These are phyloP conservation scores for Drosophila mettleri DNA, from an alignment of 2,888 invertebrate species.

Conservation along the genomic window DNA sequence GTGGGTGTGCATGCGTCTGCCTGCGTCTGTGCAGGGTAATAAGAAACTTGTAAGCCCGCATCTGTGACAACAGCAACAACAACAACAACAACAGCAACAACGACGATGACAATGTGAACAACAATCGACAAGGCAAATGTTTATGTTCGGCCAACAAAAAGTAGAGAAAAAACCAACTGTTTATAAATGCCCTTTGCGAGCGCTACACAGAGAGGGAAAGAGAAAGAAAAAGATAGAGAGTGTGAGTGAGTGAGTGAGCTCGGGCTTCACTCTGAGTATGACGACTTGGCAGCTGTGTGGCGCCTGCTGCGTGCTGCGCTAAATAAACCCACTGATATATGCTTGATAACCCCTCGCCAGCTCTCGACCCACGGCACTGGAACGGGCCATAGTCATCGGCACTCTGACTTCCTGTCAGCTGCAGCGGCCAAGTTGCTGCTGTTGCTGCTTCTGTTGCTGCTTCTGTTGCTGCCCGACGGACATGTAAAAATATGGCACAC, in stretches of 20 bases:
- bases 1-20: background rate
- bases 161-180: constrained; percentile 32
- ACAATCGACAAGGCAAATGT: constrained; percentile 39
- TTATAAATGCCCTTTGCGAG: constrained; percentile 55
- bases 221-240: background rate
- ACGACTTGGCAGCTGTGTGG: constrained; percentile 37
- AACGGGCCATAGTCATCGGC: constrained; percentile 32
- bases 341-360: constrained; percentile 32
- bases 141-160: constrained; percentile 32
- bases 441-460: constrained; percentile 20
- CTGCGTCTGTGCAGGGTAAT: constrained; percentile 65
- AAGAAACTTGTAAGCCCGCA: constrained; percentile 70
- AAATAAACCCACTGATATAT: constrained; percentile 61
- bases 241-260: background rate
- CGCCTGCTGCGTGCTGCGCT: constrained; percentile 51
- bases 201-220: constrained; percentile 1
- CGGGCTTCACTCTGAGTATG: constrained; percentile 9
- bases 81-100: constrained; percentile 9
- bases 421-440: constrained; percentile 35
- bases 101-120: constrained; percentile 23
- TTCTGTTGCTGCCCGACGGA: constrained; percentile 52
- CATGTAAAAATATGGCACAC: constrained; percentile 75
- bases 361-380: background rate
- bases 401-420: constrained; percentile 53
- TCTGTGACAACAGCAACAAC: constrained; percentile 43